These are phyloP conservation scores for Ischnura elegans DNA, from an alignment of 2,888 invertebrate genomes.

Conservation along the genomic window DNA sequence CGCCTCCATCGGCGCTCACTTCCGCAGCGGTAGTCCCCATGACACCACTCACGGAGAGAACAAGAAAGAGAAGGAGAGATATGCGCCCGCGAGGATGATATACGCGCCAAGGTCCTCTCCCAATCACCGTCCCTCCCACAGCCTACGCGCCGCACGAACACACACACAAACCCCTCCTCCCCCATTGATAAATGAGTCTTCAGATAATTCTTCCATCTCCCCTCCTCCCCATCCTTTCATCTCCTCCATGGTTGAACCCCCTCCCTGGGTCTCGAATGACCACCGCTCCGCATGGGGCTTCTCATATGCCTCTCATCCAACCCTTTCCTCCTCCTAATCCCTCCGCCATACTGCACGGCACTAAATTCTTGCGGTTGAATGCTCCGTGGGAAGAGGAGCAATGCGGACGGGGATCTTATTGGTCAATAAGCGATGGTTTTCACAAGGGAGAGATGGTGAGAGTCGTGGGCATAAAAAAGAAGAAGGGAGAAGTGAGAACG, in stretches of 20 bases:
- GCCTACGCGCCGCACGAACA: slow-evolving; percentile 10
- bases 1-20: neutral
- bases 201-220: slow-evolving; percentile 65
- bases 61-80: too few relatives aligned
- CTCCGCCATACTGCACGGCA: slow-evolving; percentile 64
- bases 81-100: too few relatives aligned
- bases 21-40: too few relatives aligned
- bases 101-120: neutral
- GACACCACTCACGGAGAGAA: too few relatives aligned
- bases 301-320: neutral
- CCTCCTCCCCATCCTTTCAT: neutral
- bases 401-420: slow-evolving; percentile 43
- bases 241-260: slow-evolving; percentile 45
- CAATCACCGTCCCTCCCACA: neutral
- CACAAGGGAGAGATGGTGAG: slow-evolving; percentile 23
- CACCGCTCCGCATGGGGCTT: slow-evolving; percentile 62
- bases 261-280: slow-evolving; percentile 66
- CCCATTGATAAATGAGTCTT: slow-evolving; percentile 67
- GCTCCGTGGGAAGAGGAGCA: slow-evolving; percentile 58
- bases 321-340: neutral
- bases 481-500: neutral
- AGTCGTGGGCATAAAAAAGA: neutral
- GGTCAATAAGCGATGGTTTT: slow-evolving; percentile 43
- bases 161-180: slow-evolving; percentile 46
- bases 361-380: slow-evolving; percentile 37